Conservation (phyloP, 2,113 vertebrate species). For the Thamnaconus septentrionalis region DNA sequence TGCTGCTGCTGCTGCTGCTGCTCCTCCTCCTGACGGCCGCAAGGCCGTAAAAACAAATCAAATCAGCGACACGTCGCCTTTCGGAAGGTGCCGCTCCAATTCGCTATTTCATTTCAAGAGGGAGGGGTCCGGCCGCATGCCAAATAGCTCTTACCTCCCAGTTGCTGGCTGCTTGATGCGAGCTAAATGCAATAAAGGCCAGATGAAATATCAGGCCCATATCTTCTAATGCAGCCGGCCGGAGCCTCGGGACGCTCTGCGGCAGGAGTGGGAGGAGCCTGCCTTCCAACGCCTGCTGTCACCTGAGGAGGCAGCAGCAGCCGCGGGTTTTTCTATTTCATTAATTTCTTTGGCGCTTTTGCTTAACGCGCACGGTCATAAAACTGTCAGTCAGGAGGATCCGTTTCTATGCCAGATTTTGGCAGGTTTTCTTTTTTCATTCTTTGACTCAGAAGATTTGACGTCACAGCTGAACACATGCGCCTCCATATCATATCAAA, state of each 20-base stretch:
- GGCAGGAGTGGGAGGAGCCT: constrained; percentile 28
- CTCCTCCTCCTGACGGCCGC: constrained; percentile 45
- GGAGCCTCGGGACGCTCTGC: constrained; percentile 60
- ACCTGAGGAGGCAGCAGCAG: background rate
- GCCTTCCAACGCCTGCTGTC: background rate
- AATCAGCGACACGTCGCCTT: constrained; percentile 50
- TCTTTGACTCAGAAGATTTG: too few species aligned
- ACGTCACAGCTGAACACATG: too few species aligned
- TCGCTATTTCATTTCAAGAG: constrained; percentile 71
- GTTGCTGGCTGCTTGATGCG: constrained; percentile 74
- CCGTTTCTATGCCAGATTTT: too few species aligned
- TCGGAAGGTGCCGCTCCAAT: constrained; percentile 73
- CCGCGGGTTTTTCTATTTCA: constrained; percentile 6
- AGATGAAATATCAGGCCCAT: constrained; percentile 77
- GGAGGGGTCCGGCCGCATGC: constrained; percentile 65
- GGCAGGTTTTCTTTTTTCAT: too few species aligned
- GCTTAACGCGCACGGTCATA: too few species aligned
- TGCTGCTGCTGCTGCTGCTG: constrained; percentile 40
- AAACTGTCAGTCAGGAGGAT: too few species aligned
- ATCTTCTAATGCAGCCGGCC: constrained; percentile 76
- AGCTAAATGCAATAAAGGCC: constrained; percentile 78
- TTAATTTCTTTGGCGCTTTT: background rate
- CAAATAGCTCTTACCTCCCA: constrained; percentile 74
- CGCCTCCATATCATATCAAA: constrained; percentile 17
- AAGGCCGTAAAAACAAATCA: constrained; percentile 57